Evolutionary conservation across 2,888 invertebrate species (phyloP).

Genomic region (Papilio elwesi): DNA sequence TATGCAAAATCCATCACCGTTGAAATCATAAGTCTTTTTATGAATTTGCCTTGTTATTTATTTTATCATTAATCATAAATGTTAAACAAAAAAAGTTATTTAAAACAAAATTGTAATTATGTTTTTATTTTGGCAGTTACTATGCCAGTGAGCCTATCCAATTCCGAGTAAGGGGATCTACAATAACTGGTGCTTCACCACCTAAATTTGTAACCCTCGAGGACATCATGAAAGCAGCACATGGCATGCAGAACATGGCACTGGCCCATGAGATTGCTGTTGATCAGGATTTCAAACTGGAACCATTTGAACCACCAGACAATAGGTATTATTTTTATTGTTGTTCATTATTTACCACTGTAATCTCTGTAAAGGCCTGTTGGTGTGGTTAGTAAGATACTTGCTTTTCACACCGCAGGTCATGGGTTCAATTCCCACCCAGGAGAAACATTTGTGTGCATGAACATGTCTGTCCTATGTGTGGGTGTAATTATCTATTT

Average conservation of each 20-base stretch:
- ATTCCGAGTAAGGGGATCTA: slow-evolving; percentile 85
- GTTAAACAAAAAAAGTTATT: background rate
- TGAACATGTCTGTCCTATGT: no score
- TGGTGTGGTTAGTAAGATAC: no score
- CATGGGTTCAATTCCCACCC: no score
- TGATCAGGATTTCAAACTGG: slow-evolving; percentile 94
- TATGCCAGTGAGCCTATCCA: slow-evolving; percentile 76
- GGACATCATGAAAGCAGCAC: slow-evolving; percentile 94
- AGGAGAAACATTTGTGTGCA: no score
- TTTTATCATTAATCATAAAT: no score
- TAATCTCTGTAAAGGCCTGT: no score
- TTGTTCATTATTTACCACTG: no score
- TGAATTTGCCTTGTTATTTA: no score
- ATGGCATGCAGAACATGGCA: slow-evolving; percentile 96
- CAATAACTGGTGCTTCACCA: slow-evolving; percentile 88
- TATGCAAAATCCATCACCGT: no score
- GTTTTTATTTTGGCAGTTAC: slow-evolving; percentile 57
- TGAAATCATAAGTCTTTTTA: no score
- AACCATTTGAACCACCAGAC: slow-evolving; percentile 91
- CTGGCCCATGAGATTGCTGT: slow-evolving; percentile 98
- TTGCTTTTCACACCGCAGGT: no score
- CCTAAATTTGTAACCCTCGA: slow-evolving; percentile 93
- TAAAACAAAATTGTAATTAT: background rate
- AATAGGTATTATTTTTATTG: slow-evolving; percentile 82
- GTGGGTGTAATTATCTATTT: no score